Conservation (phyloP, 2,888 invertebrate genomes). For the Chloromyia formosa region DNA sequence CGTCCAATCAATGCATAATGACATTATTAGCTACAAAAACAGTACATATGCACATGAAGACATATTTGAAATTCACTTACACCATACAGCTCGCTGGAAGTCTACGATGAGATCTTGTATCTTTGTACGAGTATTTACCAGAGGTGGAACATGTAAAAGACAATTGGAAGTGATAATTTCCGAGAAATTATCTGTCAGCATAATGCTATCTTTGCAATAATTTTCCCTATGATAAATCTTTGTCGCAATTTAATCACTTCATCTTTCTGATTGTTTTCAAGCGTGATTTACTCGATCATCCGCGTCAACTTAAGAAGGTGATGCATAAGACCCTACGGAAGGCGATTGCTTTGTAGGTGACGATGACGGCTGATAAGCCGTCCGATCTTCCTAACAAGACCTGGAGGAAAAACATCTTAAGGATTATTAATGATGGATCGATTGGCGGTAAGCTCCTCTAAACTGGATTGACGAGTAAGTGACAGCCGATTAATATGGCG, state of each 20-base stretch:
- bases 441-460: conserved; percentile 9
- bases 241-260: conserved; percentile 39
- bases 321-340: conserved; percentile 17
- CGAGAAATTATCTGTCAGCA: conserved; percentile 1
- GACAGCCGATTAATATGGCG: conserved; percentile 48
- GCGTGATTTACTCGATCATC: conserved; percentile 38
- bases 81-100: too few relatives aligned
- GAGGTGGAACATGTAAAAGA: background rate
- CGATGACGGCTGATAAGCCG: conserved; percentile 15
- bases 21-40: conserved; percentile 38
- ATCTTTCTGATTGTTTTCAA: conserved; percentile 24
- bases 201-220: background rate
- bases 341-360: conserved; percentile 17
- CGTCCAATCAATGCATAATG: conserved; percentile 37
- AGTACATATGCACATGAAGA: background rate
- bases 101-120: background rate
- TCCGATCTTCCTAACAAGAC: background rate
- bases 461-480: conserved; percentile 44
- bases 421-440: conserved; percentile 29
- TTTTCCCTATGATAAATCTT: background rate
- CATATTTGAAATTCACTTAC: conserved; percentile 35
- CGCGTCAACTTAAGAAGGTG: conserved; percentile 11
- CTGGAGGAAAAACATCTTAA: conserved; percentile 15
- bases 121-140: background rate
- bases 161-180: conserved; percentile 36